These are phyloP conservation scores for Spinus olivaceus DNA, from an alignment of 2,797 vertebrate genomes.

Conservation along the genomic window DNA sequence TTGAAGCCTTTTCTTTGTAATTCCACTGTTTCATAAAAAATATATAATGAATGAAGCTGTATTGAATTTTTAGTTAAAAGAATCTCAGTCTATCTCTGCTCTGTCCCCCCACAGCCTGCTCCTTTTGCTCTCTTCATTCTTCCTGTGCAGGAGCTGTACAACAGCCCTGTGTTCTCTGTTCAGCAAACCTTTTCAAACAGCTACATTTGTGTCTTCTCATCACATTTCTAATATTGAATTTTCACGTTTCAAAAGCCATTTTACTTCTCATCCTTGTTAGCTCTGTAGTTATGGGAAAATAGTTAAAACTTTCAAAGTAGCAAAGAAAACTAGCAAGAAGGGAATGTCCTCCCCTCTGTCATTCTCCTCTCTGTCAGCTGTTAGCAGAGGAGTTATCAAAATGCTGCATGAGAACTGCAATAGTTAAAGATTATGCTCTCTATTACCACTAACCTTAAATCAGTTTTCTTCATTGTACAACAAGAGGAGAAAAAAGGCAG, in stretches of 20 bases:
- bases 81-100: background rate
- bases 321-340: background rate
- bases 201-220: conserved; percentile 19
- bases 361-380: background rate
- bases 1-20: conserved; percentile 25
- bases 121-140: conserved; percentile 20
- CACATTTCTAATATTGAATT: conserved; percentile 23
- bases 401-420: background rate
- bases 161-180: background rate
- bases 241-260: background rate
- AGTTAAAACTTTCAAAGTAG: background rate
- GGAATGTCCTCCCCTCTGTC: background rate
- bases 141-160: background rate
- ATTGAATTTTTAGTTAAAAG: conserved; percentile 49
- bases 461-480: background rate
- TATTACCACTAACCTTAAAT: background rate
- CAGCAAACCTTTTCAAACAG: conserved; percentile 20
- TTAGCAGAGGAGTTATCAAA: background rate
- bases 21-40: conserved; percentile 13
- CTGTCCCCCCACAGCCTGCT: background rate
- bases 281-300: background rate
- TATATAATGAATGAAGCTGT: conserved; percentile 14
- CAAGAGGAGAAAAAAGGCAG: background rate
- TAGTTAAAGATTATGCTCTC: background rate
- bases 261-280: background rate